Evolutionary conservation across 2,888 invertebrate genomes (phyloP), one percentile per base, ranked within the genome.

Genomic region (Tolmerus cingulatus): DNA sequence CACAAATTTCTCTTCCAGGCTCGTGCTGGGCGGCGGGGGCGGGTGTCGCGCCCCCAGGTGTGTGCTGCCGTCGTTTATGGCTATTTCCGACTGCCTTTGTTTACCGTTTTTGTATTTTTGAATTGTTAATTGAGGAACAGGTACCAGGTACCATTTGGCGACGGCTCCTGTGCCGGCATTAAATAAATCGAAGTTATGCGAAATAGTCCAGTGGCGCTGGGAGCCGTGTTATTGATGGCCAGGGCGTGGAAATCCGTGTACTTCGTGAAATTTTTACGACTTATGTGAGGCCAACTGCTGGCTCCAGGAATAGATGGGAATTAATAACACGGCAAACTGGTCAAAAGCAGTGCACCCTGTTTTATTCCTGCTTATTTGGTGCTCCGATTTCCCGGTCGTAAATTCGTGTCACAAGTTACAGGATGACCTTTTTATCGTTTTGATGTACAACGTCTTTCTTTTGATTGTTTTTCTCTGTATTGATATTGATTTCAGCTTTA

Each of bases 141-240:
- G 82, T 82, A 82, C 82, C 82, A 82, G 57, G 82, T 82, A 82
- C 82, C 82, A 82, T 57, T 82, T 57, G 66, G 82, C 14, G 82
- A 82, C 57, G 46, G 37, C 27, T 30, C 46, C 30, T 23, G 46
- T 5, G 55, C 30, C 51, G n/a, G 16, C 46, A 27, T 81, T 81
- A 43, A 23, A 55, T 51, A 55, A 51, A 43, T 27, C 55, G 46
- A 27, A 81, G 46, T 51, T 55, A 81, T 81, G 81, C 34, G 81
- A 81, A 81, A 51, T 30, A 81, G 16, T 78, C 43, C 43, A 37
- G 78, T 12, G 43, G 19, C 19, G 43, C 40, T 23, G 7, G 19
- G n/a, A 37, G 37, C 30, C 37, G 4, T 76, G n/a, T 76, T 37
- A 76, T 37, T 76, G 76, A 76, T 76, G 34, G 37, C 37, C 37